Evolutionary conservation across 2,888 invertebrate genomes (phyloP).

Genomic region (Dilophus febrilis): DNA sequence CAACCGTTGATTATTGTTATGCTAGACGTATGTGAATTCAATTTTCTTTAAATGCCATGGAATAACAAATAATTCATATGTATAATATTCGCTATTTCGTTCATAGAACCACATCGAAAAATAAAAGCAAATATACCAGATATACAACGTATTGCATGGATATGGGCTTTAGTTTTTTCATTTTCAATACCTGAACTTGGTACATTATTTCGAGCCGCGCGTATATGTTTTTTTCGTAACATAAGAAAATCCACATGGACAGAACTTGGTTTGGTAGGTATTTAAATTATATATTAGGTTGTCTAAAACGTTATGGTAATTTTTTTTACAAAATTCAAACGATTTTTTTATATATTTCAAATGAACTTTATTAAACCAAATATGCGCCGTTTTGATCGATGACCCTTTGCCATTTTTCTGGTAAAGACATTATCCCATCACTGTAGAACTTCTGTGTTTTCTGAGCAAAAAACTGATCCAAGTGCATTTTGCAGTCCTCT

Average conservation of each 20-base stretch:
- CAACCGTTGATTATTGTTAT: conserved; percentile 42
- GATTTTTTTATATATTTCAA: too few species aligned
- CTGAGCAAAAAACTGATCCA: too few species aligned
- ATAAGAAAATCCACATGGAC: conserved; percentile 35
- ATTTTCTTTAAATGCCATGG: conserved; percentile 9
- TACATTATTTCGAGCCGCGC: conserved; percentile 47
- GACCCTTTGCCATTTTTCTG: too few species aligned
- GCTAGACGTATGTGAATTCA: conserved; percentile 20
- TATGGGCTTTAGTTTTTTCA: conserved; percentile 61
- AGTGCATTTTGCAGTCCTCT: too few species aligned
- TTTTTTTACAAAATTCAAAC: too few species aligned
- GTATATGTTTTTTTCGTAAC: conserved; percentile 59
- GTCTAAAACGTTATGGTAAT: too few species aligned
- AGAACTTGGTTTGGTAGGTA: conserved; percentile 39
- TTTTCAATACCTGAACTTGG: conserved; percentile 63
- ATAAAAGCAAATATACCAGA: conserved; percentile 42
- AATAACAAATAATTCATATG: conserved; percentile 1
- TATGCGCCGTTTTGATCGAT: too few species aligned
- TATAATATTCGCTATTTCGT: conserved; percentile 9
- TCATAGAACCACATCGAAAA: conserved; percentile 40
- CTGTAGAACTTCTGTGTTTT: too few species aligned
- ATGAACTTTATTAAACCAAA: too few species aligned
- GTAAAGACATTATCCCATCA: too few species aligned
- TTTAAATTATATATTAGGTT: too few species aligned
- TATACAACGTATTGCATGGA: conserved; percentile 54